A percentile compares a stretch with the other conserved stretches of the same genome.
Conservation (phyloP, 2,113 vertebrate species). For the Cacatua alba region DNA sequence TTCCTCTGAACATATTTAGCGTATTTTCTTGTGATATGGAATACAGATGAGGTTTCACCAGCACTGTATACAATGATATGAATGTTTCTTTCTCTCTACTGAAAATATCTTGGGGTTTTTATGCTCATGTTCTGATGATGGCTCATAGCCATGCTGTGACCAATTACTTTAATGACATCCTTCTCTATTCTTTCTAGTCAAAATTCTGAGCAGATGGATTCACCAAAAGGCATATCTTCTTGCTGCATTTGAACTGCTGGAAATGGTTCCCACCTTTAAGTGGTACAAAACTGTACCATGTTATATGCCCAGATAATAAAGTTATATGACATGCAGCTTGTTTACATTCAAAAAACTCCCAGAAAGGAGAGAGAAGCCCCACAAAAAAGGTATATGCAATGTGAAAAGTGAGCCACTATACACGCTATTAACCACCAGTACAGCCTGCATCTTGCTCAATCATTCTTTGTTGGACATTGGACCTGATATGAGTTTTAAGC, state of each 20-base stretch:
- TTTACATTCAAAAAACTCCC: background rate
- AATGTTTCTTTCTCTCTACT: background rate
- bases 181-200: background rate
- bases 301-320: background rate
- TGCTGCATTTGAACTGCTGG: background rate
- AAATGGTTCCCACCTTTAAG: background rate
- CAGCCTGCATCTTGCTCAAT: background rate
- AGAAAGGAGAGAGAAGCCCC: background rate
- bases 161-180: background rate
- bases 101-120: background rate
- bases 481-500: background rate
- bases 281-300: background rate
- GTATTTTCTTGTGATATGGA: background rate
- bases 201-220: background rate
- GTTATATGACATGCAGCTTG: background rate
- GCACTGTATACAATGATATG: background rate
- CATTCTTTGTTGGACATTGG: background rate
- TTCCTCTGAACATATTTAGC: background rate
- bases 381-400: accelerated
- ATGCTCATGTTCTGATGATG: background rate
- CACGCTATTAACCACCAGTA: background rate
- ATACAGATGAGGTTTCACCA: background rate
- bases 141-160: background rate
- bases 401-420: background rate
- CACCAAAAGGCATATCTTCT: background rate